Evolutionary conservation across 2,888 invertebrate species (phyloP).

Genomic region (Rhagophthalmus giganteus): DNA sequence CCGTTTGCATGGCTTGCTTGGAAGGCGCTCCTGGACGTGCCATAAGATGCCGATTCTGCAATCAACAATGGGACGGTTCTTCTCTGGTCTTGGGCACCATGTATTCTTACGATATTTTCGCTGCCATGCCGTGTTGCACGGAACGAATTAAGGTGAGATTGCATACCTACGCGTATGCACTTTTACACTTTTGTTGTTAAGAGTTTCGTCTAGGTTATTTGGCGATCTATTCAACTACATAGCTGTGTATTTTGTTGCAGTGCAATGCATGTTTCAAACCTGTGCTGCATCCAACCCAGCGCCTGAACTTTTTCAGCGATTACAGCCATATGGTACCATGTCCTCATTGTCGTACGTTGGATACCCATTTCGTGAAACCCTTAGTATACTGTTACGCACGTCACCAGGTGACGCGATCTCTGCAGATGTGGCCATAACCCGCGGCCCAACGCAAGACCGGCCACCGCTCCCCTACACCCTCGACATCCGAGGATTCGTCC

Average conservation of each 20-base stretch:
- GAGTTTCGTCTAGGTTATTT: too few relatives aligned
- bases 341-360: conserved; percentile 86
- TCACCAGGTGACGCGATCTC: conserved; percentile 55
- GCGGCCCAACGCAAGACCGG: conserved; percentile 63
- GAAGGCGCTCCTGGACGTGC: conserved; percentile 78
- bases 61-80: conserved; percentile 88
- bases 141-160: conserved; percentile 82
- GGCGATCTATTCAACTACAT: too few relatives aligned
- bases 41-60: conserved; percentile 83
- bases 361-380: conserved; percentile 94
- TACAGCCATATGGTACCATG: conserved; percentile 91
- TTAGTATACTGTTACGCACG: conserved; percentile 82
- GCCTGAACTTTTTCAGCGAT: conserved; percentile 90
- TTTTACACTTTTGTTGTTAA: not conserved
- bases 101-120: conserved; percentile 98
- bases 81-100: conserved; percentile 94
- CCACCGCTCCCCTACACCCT: conserved; percentile 58
- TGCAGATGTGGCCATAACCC: conserved; percentile 88
- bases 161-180: not conserved
- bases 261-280: conserved; percentile 92
- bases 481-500: conserved; percentile 39
- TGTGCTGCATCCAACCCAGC: conserved; percentile 82
- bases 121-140: conserved; percentile 94
- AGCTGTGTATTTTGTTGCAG: conserved; percentile 58
- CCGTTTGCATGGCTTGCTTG: conserved; percentile 92